Percentiles rank a stretch among this genome's conserved stretches.
Conservation (phyloP, 2,888 invertebrate species). For the Zaprionus bogoriensis region DNA sequence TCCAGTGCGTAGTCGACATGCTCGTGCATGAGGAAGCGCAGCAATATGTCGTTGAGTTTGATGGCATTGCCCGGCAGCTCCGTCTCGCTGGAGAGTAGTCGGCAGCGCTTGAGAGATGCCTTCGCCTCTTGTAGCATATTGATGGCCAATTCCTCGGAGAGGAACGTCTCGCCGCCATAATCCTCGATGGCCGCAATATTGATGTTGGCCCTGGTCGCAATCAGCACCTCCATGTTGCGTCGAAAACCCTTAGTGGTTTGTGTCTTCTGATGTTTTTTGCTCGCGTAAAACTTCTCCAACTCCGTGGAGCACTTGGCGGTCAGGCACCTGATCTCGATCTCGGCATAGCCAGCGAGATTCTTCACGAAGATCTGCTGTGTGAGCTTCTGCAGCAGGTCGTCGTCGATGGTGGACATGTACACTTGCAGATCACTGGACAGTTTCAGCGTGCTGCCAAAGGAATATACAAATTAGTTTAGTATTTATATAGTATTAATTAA, state of each 20-base stretch:
- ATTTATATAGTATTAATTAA: neutral
- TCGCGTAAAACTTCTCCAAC: constrained; percentile 93
- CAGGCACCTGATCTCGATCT: constrained; percentile 90
- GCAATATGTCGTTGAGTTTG: constrained; percentile 91
- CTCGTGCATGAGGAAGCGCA: constrained; percentile 93
- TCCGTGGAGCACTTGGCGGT: constrained; percentile 90
- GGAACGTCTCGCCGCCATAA: constrained; percentile 97
- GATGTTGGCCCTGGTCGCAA: constrained; percentile 95
- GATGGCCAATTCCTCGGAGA: constrained; percentile 97
- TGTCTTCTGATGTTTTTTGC: constrained; percentile 97
- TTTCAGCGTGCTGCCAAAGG: constrained; percentile 90
- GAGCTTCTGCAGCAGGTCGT: constrained; percentile 89
- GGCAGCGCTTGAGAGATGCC: constrained; percentile 94
- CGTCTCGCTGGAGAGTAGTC: constrained; percentile 90
- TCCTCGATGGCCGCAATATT: constrained; percentile 97
- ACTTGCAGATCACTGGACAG: constrained; percentile 88
- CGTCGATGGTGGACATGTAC: constrained; percentile 91
- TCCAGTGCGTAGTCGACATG: constrained; percentile 99
- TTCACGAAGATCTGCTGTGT: constrained; percentile 91
- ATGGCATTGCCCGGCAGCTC: constrained; percentile 91
- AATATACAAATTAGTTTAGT: too few relatives aligned
- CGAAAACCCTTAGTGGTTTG: constrained; percentile 96
- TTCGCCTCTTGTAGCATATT: constrained; percentile 95
- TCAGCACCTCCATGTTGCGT: constrained; percentile 95
- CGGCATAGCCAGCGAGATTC: constrained; percentile 90